These are phyloP conservation scores for Scaptodrosophila latifasciaeformis DNA, from an alignment of 2,888 invertebrate species.

Conservation along the genomic window DNA sequence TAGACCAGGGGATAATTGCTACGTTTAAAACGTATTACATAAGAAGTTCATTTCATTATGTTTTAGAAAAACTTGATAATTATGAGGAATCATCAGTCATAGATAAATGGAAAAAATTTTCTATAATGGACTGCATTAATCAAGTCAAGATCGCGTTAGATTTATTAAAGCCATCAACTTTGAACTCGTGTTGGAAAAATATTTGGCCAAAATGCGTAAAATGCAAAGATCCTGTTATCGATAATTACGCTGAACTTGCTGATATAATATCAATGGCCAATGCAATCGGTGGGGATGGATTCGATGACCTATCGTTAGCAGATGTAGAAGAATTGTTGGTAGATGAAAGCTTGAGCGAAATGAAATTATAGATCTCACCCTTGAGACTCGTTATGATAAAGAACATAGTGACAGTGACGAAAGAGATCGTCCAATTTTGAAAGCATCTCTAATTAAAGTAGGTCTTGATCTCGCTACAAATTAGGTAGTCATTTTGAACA, in stretches of 20 bases:
- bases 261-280: conserved; percentile 3
- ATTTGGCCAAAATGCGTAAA: background rate
- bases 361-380: no score
- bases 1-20: conserved; percentile 13
- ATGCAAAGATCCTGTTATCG: background rate
- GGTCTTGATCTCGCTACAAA: no score
- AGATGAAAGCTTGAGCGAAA: conserved; percentile 3
- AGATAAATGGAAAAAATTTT: conserved; percentile 28
- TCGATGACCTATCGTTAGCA: conserved; percentile 3
- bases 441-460: background rate
- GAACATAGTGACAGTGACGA: conserved; percentile 3
- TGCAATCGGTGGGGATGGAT: conserved; percentile 3
- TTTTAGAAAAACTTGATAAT: conserved; percentile 29
- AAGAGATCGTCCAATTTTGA: no score
- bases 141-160: background rate
- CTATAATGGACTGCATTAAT: conserved; percentile 6
- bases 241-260: conserved; percentile 3
- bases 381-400: conserved; percentile 3
- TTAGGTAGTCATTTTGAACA: no score
- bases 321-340: conserved; percentile 3
- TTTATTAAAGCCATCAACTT: background rate
- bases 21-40: conserved; percentile 34
- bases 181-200: background rate
- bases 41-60: conserved; percentile 36
- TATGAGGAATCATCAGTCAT: conserved; percentile 24